Evolutionary conservation across 2,113 vertebrate genomes (phyloP), one percentile per base, ranked within the genome.

Genomic region (Sardina pilchardus): DNA sequence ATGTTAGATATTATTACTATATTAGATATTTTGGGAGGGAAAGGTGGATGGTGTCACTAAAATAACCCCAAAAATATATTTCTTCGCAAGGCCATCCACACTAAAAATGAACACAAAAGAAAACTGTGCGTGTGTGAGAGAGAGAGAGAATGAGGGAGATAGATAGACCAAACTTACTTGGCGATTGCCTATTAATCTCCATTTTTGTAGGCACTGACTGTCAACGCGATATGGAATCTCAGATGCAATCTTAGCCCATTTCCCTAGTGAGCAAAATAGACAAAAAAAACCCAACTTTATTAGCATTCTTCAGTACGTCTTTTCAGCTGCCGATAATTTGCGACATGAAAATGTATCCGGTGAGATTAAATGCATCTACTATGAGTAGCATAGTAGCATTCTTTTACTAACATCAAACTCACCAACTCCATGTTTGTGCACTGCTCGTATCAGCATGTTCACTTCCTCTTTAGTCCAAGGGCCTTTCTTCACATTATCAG

Each of bases 361-460:
- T 39, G 39, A 39, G 39, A 39, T 39, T 1, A 39, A 39, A 42
- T 42, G 39, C 39, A 42, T 42, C 39, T 42, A 4, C 39, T 42
- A 42, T 42, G 4, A 42, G 39, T n/a, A n/a, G n/a, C n/a, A n/a
- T n/a, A n/a, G n/a, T n/a, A n/a, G n/a, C n/a, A n/a, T n/a, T n/a
- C n/a, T n/a, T n/a, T n/a, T n/a, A 21, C 14, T 19, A 21, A 6
- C 53, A 59, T 24, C 19, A 4, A 6, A 83, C 96, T 89, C 85
- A 99, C 98, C 97, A 0, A 95, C 92, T 8, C 98, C 98, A 0
- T 99, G 88, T 87, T 97, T 98, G 19, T 94, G 84, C 84, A 97
- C 95, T 24, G 97, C 87, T 4, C 91, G 87, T 36, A 92, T 42
- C 4, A 99, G 91, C 86, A 95, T 92, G 0, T 93, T 87, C 19